phyloP scores from a whole-genome alignment of 2,888 invertebrate species.

The Eucriotettix oculatus region DNA sequence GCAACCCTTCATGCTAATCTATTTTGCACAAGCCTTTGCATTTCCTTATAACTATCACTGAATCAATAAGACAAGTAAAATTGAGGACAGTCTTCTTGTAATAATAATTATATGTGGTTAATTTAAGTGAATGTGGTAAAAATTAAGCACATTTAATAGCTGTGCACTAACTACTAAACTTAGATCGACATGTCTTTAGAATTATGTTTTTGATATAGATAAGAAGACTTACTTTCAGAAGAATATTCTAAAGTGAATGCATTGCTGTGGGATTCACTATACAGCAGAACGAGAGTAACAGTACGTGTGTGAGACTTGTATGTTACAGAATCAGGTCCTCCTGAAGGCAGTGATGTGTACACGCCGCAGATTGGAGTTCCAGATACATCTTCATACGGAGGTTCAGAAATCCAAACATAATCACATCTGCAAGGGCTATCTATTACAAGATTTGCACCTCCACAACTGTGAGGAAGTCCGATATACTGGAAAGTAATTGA shows the following conservation, averaged over 20 bases:
- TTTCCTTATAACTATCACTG: no score
- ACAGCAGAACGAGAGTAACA: slow-evolving; percentile 38
- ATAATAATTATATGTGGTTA: neutral
- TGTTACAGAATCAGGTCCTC: slow-evolving; percentile 21
- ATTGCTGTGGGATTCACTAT: slow-evolving; percentile 37
- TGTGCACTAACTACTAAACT: no score
- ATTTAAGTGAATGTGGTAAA: no score
- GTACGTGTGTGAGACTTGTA: slow-evolving; percentile 44
- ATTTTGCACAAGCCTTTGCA: no score
- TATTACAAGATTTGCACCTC: slow-evolving; percentile 21
- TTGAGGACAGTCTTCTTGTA: no score
- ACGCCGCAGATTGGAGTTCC: slow-evolving; percentile 42
- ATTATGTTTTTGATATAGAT: neutral
- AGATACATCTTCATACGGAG: slow-evolving; percentile 41
- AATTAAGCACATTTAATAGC: no score
- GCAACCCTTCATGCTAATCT: no score
- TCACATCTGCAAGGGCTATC: slow-evolving; percentile 34
- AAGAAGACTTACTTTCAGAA: slow-evolving; percentile 37
- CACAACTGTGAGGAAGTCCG: slow-evolving; percentile 25
- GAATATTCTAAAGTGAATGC: slow-evolving; percentile 46
- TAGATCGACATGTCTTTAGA: no score
- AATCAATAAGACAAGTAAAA: no score
- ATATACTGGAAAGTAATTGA: slow-evolving; percentile 31
- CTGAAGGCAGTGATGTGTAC: slow-evolving; percentile 16
- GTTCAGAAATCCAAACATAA: slow-evolving; percentile 46